phyloP scores from a whole-genome alignment of 1,140 invertebrate species.

The Pygmarrhopalites habei region DNA sequence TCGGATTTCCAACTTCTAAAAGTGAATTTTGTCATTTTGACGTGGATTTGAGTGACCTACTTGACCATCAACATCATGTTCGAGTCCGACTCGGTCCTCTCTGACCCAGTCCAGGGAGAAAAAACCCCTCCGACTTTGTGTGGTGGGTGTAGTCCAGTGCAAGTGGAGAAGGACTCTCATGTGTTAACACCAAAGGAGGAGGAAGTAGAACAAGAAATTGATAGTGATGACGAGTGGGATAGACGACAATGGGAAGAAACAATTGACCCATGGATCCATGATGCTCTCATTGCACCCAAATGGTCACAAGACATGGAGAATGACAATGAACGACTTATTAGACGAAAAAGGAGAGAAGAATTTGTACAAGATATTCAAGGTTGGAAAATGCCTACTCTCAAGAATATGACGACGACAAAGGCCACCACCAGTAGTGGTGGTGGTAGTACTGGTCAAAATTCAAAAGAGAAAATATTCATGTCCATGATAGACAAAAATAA shows the following conservation, averaged over 20 bases:
- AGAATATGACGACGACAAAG: not conserved
- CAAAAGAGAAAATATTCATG: not conserved
- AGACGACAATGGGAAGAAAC: not conserved
- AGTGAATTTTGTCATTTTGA: too few relatives aligned
- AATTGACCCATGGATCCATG: not conserved
- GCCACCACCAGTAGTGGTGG: not conserved
- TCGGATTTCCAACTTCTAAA: too few relatives aligned
- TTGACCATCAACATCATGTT: too few relatives aligned
- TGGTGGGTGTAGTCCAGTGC: too few relatives aligned
- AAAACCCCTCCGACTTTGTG: too few relatives aligned
- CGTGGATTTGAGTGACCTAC: too few relatives aligned
- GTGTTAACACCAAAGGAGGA: too few relatives aligned
- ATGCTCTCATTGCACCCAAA: not conserved
- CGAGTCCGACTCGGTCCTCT: too few relatives aligned
- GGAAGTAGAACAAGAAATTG: not conserved
- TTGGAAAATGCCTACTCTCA: slow-evolving; percentile 1
- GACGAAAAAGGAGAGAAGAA: not conserved
- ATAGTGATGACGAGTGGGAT: not conserved
- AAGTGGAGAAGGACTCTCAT: too few relatives aligned
- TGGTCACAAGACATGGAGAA: not conserved
- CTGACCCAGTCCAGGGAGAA: too few relatives aligned
- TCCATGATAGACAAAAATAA: not conserved
- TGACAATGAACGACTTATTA: not conserved
- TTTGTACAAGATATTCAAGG: slow-evolving; percentile 2
- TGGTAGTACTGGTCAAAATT: not conserved